These are phyloP conservation scores for Calliopum simillimum DNA, from an alignment of 2,888 invertebrate genomes.

Conservation along the genomic window DNA sequence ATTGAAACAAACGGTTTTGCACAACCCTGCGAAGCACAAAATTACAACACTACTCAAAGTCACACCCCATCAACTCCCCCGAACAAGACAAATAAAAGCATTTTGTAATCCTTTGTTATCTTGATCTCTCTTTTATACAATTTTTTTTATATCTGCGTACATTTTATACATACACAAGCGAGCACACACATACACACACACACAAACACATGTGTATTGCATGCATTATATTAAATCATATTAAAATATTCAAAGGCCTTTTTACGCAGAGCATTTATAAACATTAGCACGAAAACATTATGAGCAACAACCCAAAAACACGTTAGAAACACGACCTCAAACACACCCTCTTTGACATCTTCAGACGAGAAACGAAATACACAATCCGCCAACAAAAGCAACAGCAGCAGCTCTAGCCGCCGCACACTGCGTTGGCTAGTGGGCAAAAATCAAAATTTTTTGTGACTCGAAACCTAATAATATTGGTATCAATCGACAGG, in stretches of 20 bases:
- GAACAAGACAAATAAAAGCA: constrained; percentile 55
- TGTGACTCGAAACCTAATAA: too few relatives aligned
- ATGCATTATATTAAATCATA: constrained; percentile 61
- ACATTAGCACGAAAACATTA: constrained; percentile 60
- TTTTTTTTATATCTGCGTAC: constrained; percentile 28
- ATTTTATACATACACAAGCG: constrained; percentile 27
- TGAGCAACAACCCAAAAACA: constrained; percentile 55
- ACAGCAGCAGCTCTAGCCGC: too few relatives aligned
- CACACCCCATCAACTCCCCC: not conserved
- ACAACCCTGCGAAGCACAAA: not conserved
- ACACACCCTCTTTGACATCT: constrained; percentile 1
- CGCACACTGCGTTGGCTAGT: too few relatives aligned
- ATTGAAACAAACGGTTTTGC: not conserved
- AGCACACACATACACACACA: constrained; percentile 7
- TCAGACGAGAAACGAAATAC: not conserved
- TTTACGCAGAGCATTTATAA: constrained; percentile 58
- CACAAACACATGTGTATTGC: constrained; percentile 42
- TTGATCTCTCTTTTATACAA: constrained; percentile 53
- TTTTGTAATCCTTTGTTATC: constrained; percentile 63
- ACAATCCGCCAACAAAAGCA: not conserved
- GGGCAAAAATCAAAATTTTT: too few relatives aligned
- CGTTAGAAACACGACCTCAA: constrained; percentile 51
- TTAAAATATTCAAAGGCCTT: constrained; percentile 63
- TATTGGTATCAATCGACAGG: too few relatives aligned
- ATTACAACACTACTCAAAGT: too few relatives aligned